phyloP scores from a whole-genome alignment of 2,888 invertebrate species.

The Calliopum simillimum region DNA sequence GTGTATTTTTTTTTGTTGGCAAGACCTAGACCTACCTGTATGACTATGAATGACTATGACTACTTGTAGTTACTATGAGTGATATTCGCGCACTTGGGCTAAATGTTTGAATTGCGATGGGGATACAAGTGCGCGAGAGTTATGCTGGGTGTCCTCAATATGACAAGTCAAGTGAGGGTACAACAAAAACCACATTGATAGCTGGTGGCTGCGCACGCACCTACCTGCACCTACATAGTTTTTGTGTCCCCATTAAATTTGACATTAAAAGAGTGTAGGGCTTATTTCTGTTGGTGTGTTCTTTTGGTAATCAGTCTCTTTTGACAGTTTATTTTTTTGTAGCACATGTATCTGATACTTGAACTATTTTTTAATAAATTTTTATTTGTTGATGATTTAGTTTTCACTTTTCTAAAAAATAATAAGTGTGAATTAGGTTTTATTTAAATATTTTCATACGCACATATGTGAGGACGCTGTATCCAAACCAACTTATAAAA shows the following conservation, averaged over 20 bases:
- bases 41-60: not conserved
- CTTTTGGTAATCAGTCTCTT: not conserved
- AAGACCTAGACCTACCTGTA: conserved; percentile 34
- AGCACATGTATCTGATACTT: no score
- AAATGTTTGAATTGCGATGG: not conserved
- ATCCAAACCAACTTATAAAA: no score
- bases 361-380: no score
- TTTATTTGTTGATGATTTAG: no score
- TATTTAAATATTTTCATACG: no score
- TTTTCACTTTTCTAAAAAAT: no score
- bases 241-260: not conserved
- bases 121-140: not conserved
- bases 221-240: not conserved
- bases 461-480: no score
- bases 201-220: no score
- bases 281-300: not conserved
- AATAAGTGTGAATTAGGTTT: no score
- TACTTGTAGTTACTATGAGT: not conserved
- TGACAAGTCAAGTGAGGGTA: conserved; percentile 14
- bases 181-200: not conserved
- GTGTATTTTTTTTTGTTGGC: not conserved
- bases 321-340: no score
- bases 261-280: not conserved
- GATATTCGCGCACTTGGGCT: not conserved
- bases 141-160: conserved; percentile 22